phyloP scores from a whole-genome alignment of 2,888 invertebrate genomes.

The Dorcus parallelipipedus region DNA sequence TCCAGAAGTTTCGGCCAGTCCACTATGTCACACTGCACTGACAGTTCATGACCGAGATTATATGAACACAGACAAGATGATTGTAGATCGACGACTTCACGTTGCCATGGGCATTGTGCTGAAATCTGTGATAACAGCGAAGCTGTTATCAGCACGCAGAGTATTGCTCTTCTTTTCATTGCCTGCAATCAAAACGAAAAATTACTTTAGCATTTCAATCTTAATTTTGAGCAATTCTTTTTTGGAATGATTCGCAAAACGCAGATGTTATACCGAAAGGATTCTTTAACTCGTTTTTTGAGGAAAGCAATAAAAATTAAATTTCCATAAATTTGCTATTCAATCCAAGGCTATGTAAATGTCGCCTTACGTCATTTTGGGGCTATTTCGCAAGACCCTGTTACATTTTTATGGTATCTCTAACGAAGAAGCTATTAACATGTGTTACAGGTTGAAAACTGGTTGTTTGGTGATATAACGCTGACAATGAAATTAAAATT shows the following conservation, averaged over 20 bases:
- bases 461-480: no score
- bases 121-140: constrained; percentile 36
- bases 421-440: no score
- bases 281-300: not conserved
- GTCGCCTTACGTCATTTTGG: no score
- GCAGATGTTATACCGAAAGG: no score
- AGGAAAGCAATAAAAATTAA: no score
- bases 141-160: constrained; percentile 30
- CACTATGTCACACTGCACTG: constrained; percentile 88
- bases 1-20: constrained; percentile 72
- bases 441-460: no score
- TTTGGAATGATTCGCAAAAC: no score
- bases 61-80: constrained; percentile 85
- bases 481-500: no score
- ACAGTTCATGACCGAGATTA: constrained; percentile 79
- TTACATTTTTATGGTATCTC: no score
- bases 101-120: constrained; percentile 84
- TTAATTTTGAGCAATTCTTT: no score
- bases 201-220: not conserved
- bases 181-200: constrained; percentile 34
- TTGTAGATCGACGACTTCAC: constrained; percentile 69
- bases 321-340: not conserved
- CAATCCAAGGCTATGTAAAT: no score
- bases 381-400: no score
- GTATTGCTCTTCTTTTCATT: constrained; percentile 39